Evolutionary conservation across 1,140 invertebrate species (phyloP), one percentile per base, ranked within the genome.

Genomic region (Anoplolepis gracilipes): DNA sequence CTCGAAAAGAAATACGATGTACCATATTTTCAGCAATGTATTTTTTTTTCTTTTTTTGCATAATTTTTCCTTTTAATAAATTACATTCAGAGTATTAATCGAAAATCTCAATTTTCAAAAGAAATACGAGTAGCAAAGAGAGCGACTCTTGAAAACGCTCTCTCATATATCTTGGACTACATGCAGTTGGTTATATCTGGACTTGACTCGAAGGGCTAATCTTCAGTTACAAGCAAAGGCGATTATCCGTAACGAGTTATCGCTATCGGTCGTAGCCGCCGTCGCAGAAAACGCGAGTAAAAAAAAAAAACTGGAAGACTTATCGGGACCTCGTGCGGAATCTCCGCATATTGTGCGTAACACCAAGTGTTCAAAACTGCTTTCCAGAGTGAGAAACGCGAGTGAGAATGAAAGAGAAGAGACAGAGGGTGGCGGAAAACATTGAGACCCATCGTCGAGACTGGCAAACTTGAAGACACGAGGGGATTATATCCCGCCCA

Each of bases 231-330:
- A 67, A 73, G 36, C 36, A 6, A 5, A n/a, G 19, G 67, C 49
- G 78, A 82, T 82, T 82, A 61, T 72, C 67, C 78, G 53, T 19
- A 49, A 81, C 78, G 36, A 72, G 78, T 81, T 81, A 81, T 81
- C 78, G 49, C 53, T 67, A 39, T 30, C 5, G 59, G 13, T 53
- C 42, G 49, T 49, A 30, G 42, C 16, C 30, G 25, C 13, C 42
- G 28, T 73, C 33, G 25, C 59, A 33, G 25, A n/a, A 2, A 72
- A 72, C 19, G 36, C 53, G 19, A 49, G 46, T 25, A 13, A 19
- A 69, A 82, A 36, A 73, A 59, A 73, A 82, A 73, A 59, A 79
- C 25, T 30, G 5, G n/a, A 7, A 46, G 42, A 46, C 16, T 70
- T 4, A 30, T 42, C 7, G 59, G 22, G 16, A 70, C 72, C 36